phyloP scores from a whole-genome alignment of 2,797 vertebrate species.

The Garrulus glandarius region DNA sequence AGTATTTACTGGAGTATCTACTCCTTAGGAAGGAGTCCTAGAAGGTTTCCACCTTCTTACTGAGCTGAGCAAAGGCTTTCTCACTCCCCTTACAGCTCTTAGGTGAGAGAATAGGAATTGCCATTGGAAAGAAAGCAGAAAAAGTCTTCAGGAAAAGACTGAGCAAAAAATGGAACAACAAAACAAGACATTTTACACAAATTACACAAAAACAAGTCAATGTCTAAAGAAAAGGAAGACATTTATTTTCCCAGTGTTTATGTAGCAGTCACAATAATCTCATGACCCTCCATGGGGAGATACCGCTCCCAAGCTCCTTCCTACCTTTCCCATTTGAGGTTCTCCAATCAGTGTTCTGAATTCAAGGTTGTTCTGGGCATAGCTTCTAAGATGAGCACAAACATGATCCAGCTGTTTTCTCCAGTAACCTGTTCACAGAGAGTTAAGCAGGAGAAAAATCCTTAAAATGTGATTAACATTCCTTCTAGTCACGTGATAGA shows the following conservation, averaged over 20 bases:
- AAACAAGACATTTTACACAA: background rate
- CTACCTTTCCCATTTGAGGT: slow-evolving; percentile 90
- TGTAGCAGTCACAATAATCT: background rate
- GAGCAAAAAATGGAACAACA: background rate
- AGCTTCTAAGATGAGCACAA: slow-evolving; percentile 88
- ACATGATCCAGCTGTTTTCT: slow-evolving; percentile 93
- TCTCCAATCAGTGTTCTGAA: slow-evolving; percentile 90
- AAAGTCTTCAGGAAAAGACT: background rate
- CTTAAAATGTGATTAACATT: background rate
- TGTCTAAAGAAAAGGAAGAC: background rate
- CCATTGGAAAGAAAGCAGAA: background rate
- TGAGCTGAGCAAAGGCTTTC: background rate
- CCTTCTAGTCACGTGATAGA: background rate
- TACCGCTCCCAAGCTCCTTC: background rate
- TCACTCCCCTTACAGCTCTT: background rate
- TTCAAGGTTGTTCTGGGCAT: slow-evolving; percentile 87
- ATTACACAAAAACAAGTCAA: background rate
- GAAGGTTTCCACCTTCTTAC: background rate
- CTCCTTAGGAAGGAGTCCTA: background rate
- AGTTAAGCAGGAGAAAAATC: background rate
- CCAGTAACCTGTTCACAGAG: slow-evolving; percentile 86
- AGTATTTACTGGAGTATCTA: background rate
- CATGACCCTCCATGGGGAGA: background rate
- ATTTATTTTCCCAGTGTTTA: background rate
- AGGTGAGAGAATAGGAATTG: background rate